phyloP scores from a whole-genome alignment of 2,888 invertebrate species.

The Hirtodrosophila alboralis region DNA sequence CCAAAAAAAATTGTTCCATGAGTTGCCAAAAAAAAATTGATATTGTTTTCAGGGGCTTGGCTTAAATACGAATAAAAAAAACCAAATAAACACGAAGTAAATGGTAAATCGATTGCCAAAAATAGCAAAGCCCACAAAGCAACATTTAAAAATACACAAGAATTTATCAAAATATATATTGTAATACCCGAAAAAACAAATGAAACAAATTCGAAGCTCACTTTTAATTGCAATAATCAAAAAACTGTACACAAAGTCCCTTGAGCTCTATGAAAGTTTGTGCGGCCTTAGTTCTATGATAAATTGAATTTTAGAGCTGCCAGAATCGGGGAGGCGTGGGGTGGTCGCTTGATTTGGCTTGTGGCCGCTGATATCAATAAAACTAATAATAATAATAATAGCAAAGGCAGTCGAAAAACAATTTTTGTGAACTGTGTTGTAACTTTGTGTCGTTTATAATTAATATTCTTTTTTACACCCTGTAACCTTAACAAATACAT shows the following conservation, averaged over 20 bases:
- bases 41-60: slow-evolving; percentile 43
- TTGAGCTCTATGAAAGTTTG: slow-evolving; percentile 48
- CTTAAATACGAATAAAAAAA: slow-evolving; percentile 14
- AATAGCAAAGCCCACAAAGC: slow-evolving; percentile 34
- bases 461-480: slow-evolving; percentile 22
- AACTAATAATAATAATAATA: slow-evolving; percentile 42
- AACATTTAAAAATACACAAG: slow-evolving; percentile 16
- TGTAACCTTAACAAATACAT: too few relatives aligned
- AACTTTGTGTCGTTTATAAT: slow-evolving; percentile 31
- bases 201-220: slow-evolving; percentile 33
- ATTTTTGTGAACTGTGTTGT: slow-evolving; percentile 21
- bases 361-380: slow-evolving; percentile 58
- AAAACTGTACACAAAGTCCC: slow-evolving; percentile 54
- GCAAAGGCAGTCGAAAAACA: slow-evolving; percentile 11
- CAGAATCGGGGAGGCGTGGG: slow-evolving; percentile 1
- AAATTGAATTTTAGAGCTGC: slow-evolving; percentile 52
- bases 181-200: slow-evolving; percentile 6
- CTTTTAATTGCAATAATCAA: slow-evolving; percentile 74
- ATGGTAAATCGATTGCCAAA: slow-evolving; percentile 47
- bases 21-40: slow-evolving; percentile 36
- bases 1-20: slow-evolving; percentile 43
- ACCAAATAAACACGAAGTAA: slow-evolving; percentile 36
- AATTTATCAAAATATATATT: slow-evolving; percentile 29
- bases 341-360: slow-evolving; percentile 1
- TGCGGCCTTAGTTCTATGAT: slow-evolving; percentile 56